Evolutionary conservation across 1,140 invertebrate species (phyloP), one percentile per base, ranked within the genome.

Genomic region (Oscheius sp.): DNA sequence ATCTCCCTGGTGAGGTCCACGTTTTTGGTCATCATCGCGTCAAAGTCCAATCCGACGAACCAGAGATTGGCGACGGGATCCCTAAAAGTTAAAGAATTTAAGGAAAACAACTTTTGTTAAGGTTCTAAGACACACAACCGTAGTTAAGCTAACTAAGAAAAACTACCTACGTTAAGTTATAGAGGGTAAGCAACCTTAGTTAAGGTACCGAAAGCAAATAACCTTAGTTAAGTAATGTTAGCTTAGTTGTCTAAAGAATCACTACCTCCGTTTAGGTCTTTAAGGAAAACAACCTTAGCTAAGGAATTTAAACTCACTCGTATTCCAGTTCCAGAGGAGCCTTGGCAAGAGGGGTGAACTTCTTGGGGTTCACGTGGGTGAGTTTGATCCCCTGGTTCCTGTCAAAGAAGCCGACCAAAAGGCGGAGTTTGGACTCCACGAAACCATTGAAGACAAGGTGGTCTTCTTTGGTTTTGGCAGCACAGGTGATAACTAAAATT

Each of bases 41-140:
- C 89, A 84, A 98, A 97, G 59, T 91, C 89, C 23, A 99, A 86
- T 1, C 95, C 95, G 80, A 99, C 94, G 84, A 97, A 97, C 96
- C 95, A 99, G 89, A 96, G 0, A 91, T 92, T 76, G 73, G 62
- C 36, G 80, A 90, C 90, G 68, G 85, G 80, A 36, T 85, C 85
- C 55, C 86, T 86, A 73, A 58, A 72, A 32, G 65, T 74, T n/a
- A 46, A 55, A 74, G 26, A 66, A 26, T 15, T 59, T 49, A 36
- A 29, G 75, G 18, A 28, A 32, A n/a, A n/a, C n/a, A n/a, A n/a
- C n/a, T n/a, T n/a, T n/a, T n/a, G n/a, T n/a, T n/a, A n/a, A n/a
- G n/a, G n/a, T n/a, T n/a, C n/a, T n/a, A n/a, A n/a, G n/a, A n/a
- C n/a, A n/a, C n/a, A n/a, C n/a, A n/a, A n/a, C n/a, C n/a, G n/a